Base-by-base conservation (phyloP, 2,113 vertebrate genomes). In the Antigone vipio region DNA sequence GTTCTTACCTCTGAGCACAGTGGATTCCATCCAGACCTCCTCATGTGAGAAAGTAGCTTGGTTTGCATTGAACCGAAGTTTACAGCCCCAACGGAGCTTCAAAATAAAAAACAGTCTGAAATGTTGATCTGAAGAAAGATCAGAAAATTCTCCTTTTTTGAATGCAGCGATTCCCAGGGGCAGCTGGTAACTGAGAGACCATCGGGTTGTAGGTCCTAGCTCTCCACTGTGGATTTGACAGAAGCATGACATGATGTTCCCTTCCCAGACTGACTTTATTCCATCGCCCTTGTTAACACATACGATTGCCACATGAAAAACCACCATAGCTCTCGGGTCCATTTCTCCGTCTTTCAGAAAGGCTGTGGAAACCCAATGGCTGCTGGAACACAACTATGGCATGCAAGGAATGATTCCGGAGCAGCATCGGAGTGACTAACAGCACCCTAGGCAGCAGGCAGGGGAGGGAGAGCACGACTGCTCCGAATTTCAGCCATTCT, bases 301-400 rank as follows among this genome's bases (percentile, higher is more conserved):
- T 3, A 15, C 1, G 7, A 47, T 3, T 26, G 52, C 27, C 63
- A 42, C 10, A 21, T 5, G 47, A 58, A 92, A 88, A 76, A 38
- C 9, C 58, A 66, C 10, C 0, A 1, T 5, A 64, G 35, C 24
- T 35, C 45, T n/a, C 0, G 0, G 24, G 69, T 14, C 35, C 4
- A n/a, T 83, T 23, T 68, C 44, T 34, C 32, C 4, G 3, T 38
- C 52, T 55, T 59, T 66, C 44, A 24, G 27, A n/a, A 75, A 34
- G 52, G n/a, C 40, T 53, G 66, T n/a, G 45, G 78, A 91, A 73
- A 76, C 17, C 40, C n/a, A 38, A 0, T 1, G 17, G 50, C 21
- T 53, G 18, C 55, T 38, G 56, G 68, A 38, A 5, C 49, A 69
- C 24, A 64, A 55, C 60, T 34, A 5, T 8, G 15, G 53, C 40